phyloP scores from a whole-genome alignment of 2,888 invertebrate genomes.

The Gari tellinella region DNA sequence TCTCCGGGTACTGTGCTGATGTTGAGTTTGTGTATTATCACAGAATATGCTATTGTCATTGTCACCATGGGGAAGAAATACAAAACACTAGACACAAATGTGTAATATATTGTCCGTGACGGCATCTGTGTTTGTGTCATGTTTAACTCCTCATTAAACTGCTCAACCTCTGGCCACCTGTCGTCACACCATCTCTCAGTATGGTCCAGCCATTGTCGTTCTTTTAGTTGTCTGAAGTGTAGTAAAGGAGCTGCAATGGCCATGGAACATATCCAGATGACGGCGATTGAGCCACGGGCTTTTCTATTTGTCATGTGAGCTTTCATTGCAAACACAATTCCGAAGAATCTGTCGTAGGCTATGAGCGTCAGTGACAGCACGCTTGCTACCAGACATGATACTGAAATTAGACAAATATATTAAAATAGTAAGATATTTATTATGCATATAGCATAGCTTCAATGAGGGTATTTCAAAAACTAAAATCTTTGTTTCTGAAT shows the following conservation, averaged over 20 bases:
- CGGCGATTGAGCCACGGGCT: conserved; percentile 88
- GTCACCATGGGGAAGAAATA: conserved; percentile 91
- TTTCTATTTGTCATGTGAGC: conserved; percentile 88
- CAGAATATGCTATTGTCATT: conserved; percentile 90
- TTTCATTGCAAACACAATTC: conserved; percentile 90
- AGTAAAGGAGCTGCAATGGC: conserved; percentile 86
- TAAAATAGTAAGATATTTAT: no score
- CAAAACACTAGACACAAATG: conserved; percentile 89
- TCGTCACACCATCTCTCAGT: conserved; percentile 91
- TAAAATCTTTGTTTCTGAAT: no score
- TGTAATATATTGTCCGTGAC: conserved; percentile 90
- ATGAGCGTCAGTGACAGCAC: conserved; percentile 91
- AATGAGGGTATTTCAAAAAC: no score
- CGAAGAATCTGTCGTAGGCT: conserved; percentile 92
- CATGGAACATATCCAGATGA: conserved; percentile 89
- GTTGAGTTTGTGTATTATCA: conserved; percentile 89
- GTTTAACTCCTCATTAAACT: conserved; percentile 36
- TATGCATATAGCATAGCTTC: no score
- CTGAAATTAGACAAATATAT: conserved; percentile 84
- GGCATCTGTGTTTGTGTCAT: conserved; percentile 59
- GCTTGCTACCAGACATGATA: conserved; percentile 89
- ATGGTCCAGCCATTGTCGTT: conserved; percentile 91
- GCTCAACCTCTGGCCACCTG: conserved; percentile 65
- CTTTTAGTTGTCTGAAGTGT: conserved; percentile 85
- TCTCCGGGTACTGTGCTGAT: conserved; percentile 82